Evolutionary conservation across 1,140 invertebrate genomes (phyloP).

Genomic region (Mylabris phalerata): DNA sequence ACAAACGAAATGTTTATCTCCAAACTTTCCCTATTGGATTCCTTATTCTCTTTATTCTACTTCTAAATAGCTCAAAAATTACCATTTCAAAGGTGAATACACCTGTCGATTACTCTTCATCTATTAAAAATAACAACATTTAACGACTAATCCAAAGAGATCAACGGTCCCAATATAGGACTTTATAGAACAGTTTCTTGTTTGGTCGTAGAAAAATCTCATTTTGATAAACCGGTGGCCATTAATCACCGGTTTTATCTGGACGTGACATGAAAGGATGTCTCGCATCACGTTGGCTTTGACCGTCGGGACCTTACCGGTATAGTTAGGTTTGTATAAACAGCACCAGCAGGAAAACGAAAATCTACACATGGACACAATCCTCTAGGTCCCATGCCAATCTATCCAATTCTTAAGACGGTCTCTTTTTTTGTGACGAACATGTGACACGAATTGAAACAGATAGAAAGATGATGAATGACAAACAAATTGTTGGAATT

Average conservation of each 20-base stretch:
- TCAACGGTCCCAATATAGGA: constrained; percentile 4
- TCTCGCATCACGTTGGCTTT: constrained; percentile 29
- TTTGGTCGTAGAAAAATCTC: constrained; percentile 32
- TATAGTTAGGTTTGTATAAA: constrained; percentile 8
- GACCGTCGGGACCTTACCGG: constrained; percentile 27
- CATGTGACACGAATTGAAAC: no score
- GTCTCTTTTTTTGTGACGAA: no score
- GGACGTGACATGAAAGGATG: constrained; percentile 35
- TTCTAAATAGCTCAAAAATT: not conserved
- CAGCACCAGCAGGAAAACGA: constrained; percentile 10
- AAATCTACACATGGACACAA: constrained; percentile 11
- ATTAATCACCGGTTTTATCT: constrained; percentile 37
- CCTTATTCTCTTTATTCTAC: no score
- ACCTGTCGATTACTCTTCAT: not conserved
- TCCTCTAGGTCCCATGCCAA: constrained; percentile 24
- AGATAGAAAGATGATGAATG: no score
- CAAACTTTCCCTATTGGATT: no score
- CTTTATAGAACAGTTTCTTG: constrained; percentile 19
- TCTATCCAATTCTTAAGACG: constrained; percentile 3
- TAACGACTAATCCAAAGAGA: not conserved
- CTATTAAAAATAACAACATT: constrained; percentile 1
- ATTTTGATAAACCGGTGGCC: constrained; percentile 35
- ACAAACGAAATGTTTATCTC: no score
- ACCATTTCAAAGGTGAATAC: not conserved
- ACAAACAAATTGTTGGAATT: not conserved